phyloP scores from a whole-genome alignment of 2,888 invertebrate species.

The Drosophila eohydei region DNA sequence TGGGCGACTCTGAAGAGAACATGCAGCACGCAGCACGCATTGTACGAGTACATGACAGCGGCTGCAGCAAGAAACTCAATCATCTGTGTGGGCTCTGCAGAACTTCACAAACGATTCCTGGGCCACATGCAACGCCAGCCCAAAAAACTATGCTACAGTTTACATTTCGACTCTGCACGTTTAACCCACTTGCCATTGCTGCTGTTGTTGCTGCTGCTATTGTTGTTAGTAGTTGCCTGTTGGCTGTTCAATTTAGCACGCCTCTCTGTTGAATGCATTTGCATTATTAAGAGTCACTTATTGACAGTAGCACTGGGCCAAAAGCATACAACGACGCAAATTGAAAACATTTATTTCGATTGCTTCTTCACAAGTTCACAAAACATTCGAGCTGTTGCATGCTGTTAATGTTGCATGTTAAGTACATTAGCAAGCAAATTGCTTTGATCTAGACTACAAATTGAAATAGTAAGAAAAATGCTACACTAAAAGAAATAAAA shows the following conservation, averaged over 20 bases:
- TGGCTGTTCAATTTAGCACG: slow-evolving; percentile 25
- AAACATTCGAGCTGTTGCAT: slow-evolving; percentile 11
- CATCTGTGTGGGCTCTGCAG: slow-evolving; percentile 44
- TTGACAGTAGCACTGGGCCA: slow-evolving; percentile 43
- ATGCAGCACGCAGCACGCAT: slow-evolving; percentile 18
- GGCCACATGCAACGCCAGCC: slow-evolving; percentile 10
- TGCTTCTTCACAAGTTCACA: slow-evolving; percentile 26
- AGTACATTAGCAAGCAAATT: slow-evolving; percentile 20
- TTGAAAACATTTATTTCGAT: slow-evolving; percentile 56
- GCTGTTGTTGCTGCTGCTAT: slow-evolving; percentile 14
- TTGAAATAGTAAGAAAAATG: not conserved
- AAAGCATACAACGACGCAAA: slow-evolving; percentile 42
- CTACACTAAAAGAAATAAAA: not conserved
- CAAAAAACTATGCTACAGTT: slow-evolving; percentile 52
- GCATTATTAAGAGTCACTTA: slow-evolving; percentile 67
- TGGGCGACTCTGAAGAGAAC: slow-evolving; percentile 7
- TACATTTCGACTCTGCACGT: slow-evolving; percentile 26
- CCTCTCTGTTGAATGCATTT: slow-evolving; percentile 38
- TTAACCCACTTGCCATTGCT: slow-evolving; percentile 42
- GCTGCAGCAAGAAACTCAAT: slow-evolving; percentile 64
- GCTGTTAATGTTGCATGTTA: slow-evolving; percentile 5
- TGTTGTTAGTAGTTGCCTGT: slow-evolving; percentile 27
- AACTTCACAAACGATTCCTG: slow-evolving; percentile 42
- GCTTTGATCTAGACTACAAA: not conserved
- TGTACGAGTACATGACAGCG: slow-evolving; percentile 23